Evolutionary conservation across 2,888 invertebrate species (phyloP).

Genomic region (Pristionchus mayeri): DNA sequence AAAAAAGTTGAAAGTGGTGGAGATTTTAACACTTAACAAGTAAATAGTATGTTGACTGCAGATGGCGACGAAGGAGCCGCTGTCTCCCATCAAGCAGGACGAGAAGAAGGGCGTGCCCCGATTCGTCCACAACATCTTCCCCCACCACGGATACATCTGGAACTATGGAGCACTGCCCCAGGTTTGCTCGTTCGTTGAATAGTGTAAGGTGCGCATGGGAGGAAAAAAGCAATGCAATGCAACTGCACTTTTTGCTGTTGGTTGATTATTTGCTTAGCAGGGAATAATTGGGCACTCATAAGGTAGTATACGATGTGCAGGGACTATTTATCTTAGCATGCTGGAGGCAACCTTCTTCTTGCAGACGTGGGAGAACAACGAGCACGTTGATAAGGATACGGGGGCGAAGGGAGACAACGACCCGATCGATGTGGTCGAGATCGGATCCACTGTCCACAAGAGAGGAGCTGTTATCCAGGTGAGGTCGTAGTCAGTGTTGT

Average conservation of each 20-base stretch:
- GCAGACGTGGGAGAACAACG: slow-evolving; percentile 97
- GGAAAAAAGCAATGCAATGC: no score
- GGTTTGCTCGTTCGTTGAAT: slow-evolving; percentile 77
- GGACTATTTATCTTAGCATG: background rate
- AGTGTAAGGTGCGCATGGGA: no score
- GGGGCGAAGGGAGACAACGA: slow-evolving; percentile 97
- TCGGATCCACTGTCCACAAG: slow-evolving; percentile 84
- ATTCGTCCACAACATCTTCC: slow-evolving; percentile 96
- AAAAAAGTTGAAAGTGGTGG: no score
- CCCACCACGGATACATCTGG: slow-evolving; percentile 99
- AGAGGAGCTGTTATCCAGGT: slow-evolving; percentile 66
- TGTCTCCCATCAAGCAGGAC: slow-evolving; percentile 99
- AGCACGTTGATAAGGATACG: slow-evolving; percentile 89
- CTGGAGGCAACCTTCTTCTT: background rate
- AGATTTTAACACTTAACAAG: no score
- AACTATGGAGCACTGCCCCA: slow-evolving; percentile 99
- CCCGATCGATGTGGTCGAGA: slow-evolving; percentile 97
- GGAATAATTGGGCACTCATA: background rate
- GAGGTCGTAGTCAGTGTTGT: background rate
- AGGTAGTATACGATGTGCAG: background rate
- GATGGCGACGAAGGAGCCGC: slow-evolving; percentile 87
- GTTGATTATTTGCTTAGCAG: background rate
- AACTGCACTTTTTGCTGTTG: background rate
- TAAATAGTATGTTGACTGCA: slow-evolving; percentile 63
- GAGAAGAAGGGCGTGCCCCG: slow-evolving; percentile 95